Evolutionary conservation across 2,797 vertebrate species (phyloP), one percentile per base, ranked within the genome.

Genomic region (Sebastes wilsoni): DNA sequence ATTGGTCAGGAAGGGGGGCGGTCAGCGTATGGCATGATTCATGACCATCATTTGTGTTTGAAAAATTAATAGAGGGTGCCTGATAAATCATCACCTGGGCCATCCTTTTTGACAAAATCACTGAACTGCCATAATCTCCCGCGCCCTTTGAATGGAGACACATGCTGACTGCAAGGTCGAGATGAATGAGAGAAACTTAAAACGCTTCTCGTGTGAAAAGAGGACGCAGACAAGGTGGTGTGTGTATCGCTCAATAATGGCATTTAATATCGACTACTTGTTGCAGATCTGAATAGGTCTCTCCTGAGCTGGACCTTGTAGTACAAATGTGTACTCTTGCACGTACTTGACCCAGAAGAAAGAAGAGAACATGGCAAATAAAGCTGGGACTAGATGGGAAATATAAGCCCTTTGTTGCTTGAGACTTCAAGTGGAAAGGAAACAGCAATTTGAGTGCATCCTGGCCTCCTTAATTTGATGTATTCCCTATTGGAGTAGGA

Each of bases 21-120:
- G 91, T 79, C 89, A 84, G 74, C 66, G 27, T 71, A 77, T 67
- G 78, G 79, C 77, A 79, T 95, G 94, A 96, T 95, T 96, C 95
- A 95, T 94, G 90, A 86, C 89, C 75, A 82, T 93, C 90, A 95
- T 96, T 95, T 95, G 88, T 88, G 87, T 87, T 91, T 94, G 87
- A 93, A 91, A 93, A 94, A 95, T 94, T 64, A 93, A 93, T 91
- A 87, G 81, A 69, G 80, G 83, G 55, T 23, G 75, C 81, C 88
- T 89, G 93, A 96, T 95, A 87, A 96, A 95, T 96, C 92, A 94
- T 92, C 87, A 81, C 59, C 82, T 14, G 4, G 68, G 72, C 75
- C 71, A 66, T 85, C 83, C 77, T 93, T 58, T 56, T 91, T 93
- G 89, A 95, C 92, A 93, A 94, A 94, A 94, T 86, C 85, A 88